Conservation (phyloP, 2,113 vertebrate species). For the Grantiella picta region DNA sequence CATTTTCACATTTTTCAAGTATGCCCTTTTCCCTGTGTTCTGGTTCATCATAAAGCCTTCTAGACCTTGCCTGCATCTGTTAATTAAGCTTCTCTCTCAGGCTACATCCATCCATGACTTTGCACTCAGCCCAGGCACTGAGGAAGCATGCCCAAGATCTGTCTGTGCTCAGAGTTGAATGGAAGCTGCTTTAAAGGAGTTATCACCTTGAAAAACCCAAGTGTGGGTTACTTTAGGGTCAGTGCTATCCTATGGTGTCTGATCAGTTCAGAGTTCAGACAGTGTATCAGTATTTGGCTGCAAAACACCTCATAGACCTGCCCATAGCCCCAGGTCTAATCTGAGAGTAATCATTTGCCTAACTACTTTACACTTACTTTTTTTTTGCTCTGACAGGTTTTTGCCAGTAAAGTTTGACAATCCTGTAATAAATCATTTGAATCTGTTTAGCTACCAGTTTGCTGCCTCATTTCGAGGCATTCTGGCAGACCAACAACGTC, state of each 20-base stretch:
- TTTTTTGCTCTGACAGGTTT: background rate
- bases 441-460: background rate
- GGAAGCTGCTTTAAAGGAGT: background rate
- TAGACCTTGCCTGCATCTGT: background rate
- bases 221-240: background rate
- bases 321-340: background rate
- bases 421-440: background rate
- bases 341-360: background rate
- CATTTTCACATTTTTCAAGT: background rate
- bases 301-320: background rate
- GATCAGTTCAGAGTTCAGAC: slow-evolving; percentile 6
- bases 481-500: background rate
- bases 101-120: background rate
- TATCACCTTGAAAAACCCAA: slow-evolving; percentile 22
- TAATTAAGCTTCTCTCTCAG: background rate
- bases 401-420: background rate
- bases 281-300: background rate
- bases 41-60: background rate
- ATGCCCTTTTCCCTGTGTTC: background rate
- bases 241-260: background rate
- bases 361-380: background rate
- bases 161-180: background rate
- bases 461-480: background rate
- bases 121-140: background rate
- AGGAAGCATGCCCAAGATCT: background rate